These are phyloP conservation scores for Chloromyia formosa DNA, from an alignment of 2,888 invertebrate species.

Conservation along the genomic window DNA sequence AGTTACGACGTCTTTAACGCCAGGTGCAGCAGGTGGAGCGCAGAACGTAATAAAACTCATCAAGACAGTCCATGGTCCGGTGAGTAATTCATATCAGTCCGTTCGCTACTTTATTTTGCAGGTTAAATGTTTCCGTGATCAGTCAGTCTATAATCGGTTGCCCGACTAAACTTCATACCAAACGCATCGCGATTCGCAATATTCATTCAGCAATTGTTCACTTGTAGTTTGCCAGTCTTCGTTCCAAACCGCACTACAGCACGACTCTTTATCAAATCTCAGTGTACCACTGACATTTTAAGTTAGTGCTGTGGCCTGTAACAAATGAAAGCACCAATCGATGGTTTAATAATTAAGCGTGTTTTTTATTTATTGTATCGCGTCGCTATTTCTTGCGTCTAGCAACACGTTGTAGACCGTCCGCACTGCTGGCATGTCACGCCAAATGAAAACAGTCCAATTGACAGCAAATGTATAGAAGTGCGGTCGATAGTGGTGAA, in stretches of 20 bases:
- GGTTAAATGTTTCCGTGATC: no score
- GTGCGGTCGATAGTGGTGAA: no score
- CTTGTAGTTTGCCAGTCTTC: not conserved
- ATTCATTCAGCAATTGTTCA: no score
- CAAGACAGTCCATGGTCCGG: constrained; percentile 46
- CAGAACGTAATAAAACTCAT: constrained; percentile 40
- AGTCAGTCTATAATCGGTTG: no score
- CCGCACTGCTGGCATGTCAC: no score
- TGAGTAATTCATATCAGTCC: constrained; percentile 41
- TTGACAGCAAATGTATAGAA: no score
- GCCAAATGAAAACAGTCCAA: no score
- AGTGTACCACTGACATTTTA: not conserved
- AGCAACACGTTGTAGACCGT: no score
- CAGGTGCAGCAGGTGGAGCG: not conserved
- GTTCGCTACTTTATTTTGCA: no score
- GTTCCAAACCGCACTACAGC: not conserved
- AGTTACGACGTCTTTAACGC: constrained; percentile 1
- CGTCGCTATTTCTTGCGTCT: no score
- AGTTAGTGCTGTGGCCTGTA: not conserved
- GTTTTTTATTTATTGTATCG: no score
- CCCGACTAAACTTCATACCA: no score
- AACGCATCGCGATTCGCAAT: not conserved
- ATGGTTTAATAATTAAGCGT: not conserved
- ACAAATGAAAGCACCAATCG: not conserved
- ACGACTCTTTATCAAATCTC: not conserved